These are phyloP conservation scores for Oreochromis mossambicus DNA, from an alignment of 2,797 vertebrate species.

Conservation along the genomic window DNA sequence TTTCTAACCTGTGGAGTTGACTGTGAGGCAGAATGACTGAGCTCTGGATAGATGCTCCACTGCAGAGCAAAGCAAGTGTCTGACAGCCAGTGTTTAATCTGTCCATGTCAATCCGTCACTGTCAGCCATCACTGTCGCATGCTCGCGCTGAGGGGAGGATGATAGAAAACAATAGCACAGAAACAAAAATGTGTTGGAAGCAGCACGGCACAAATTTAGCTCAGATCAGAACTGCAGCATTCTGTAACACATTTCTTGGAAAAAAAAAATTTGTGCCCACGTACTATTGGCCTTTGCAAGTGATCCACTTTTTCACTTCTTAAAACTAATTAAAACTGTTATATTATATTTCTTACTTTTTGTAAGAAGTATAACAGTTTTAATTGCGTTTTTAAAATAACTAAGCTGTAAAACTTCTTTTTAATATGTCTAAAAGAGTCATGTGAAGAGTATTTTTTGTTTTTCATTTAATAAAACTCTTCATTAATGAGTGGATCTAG, in stretches of 20 bases:
- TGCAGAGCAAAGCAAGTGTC: constrained; percentile 21
- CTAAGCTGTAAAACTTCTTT: background rate
- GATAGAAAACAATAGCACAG: constrained; percentile 21
- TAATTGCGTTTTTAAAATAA: background rate
- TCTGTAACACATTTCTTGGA: background rate
- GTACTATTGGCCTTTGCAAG: background rate
- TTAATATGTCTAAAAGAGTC: background rate
- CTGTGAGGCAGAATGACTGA: constrained; percentile 30
- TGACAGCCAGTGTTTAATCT: constrained; percentile 56
- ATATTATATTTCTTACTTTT: background rate
- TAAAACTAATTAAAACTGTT: background rate
- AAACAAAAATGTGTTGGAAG: background rate
- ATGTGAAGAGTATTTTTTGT: background rate
- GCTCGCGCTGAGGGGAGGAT: background rate
- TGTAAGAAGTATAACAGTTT: background rate
- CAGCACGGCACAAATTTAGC: background rate
- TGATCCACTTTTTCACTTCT: background rate
- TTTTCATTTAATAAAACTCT: background rate
- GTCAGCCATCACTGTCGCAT: constrained; percentile 30
- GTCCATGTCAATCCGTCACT: constrained; percentile 50
- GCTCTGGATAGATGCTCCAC: background rate
- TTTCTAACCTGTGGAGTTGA: constrained; percentile 32
- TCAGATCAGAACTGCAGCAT: background rate
- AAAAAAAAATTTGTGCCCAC: background rate
- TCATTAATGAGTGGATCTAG: background rate